Percentiles rank a stretch among this genome's conserved stretches.
Conservation (phyloP, 2,888 invertebrate species). For the Elysia crispata region DNA sequence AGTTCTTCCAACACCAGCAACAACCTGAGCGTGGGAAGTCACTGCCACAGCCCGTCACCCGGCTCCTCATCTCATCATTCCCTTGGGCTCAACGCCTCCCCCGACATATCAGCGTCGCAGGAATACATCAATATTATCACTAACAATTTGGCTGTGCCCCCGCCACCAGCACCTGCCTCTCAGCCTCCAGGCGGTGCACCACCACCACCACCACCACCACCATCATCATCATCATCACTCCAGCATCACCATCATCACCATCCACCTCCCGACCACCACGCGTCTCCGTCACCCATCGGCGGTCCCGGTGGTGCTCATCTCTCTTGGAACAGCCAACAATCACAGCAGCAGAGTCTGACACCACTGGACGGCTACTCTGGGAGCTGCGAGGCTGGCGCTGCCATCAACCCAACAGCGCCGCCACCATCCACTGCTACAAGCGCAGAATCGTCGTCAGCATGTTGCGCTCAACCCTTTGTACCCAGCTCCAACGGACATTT, state of each 20-base stretch:
- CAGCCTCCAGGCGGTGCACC: conserved; percentile 43
- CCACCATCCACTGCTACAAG: conserved; percentile 17
- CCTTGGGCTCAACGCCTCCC: conserved; percentile 34
- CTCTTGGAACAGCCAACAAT: conserved; percentile 37
- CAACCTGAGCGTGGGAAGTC: conserved; percentile 45
- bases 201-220: background rate
- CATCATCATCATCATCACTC: background rate
- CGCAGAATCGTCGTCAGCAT: background rate
- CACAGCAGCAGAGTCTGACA: background rate
- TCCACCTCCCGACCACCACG: conserved; percentile 14
- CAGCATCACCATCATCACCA: background rate
- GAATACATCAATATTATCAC: conserved; percentile 38
- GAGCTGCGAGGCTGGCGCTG: conserved; percentile 39
- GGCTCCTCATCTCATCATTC: conserved; percentile 48
- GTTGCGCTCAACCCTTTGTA: conserved; percentile 31
- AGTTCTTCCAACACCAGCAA: conserved; percentile 38
- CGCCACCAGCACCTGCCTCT: conserved; percentile 27
- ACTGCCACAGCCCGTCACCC: conserved; percentile 46
- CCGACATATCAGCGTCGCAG: conserved; percentile 39
- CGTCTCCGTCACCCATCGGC: conserved; percentile 39
- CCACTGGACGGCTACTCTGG: conserved; percentile 18
- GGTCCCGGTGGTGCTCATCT: conserved; percentile 22
- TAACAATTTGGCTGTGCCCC: conserved; percentile 7
- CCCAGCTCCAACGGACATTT: conserved; percentile 48
- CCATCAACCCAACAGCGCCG: conserved; percentile 36